Base-by-base conservation (phyloP, 2,888 invertebrate genomes). In the Noctuana brunneofusca region DNA sequence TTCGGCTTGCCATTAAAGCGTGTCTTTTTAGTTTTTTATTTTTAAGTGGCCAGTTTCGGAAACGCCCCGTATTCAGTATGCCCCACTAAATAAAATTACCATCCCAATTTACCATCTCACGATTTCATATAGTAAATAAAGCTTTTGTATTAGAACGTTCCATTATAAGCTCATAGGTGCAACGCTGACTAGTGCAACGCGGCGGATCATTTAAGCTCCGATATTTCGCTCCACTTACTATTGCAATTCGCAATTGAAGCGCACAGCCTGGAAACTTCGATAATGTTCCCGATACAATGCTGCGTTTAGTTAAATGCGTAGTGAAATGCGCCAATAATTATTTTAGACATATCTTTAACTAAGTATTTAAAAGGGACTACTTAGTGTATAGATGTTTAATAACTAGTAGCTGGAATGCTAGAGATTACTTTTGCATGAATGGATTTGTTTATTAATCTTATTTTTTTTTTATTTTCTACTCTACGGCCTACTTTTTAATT, bases 181-280 rank as follows among this genome's bases (percentile, higher is more conserved):
- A 43, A 11, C 8, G 43, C 43, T 18, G 43, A 43, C 43, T 70
- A 72, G 65, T 65, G 69, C 53, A 65, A 62, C 64, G 58, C 59
- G 24, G 60, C 63, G 68, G 68, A 70, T 75, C 73, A 76, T 76
- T 52, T 75, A 75, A 69, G 66, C 70, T 53, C 66, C 66, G 68
- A 70, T 69, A 75, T 75, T 74, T 73, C 72, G 64, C 56, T 65
- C 71, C 69, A 72, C 71, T 71, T 66, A 70, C 71, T 70, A 71
- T 71, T 69, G 70, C 69, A 68, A 69, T 71, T 69, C 65, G 67
- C 68, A 68, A 69, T 69, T 69, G 65, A 66, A 66, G 68, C 68
- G 65, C 69, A 58, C 55, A 54, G 57, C 64, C 67, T 70, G 68
- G 65, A 68, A 71, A 71, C 70, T 69, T 68, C 66, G 18, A 43